Percentiles rank a stretch among this genome's conserved stretches.
Conservation (phyloP, 30 jellyfish, hydroid and myxozoan genomes). For the Catostylus mosaicus region DNA sequence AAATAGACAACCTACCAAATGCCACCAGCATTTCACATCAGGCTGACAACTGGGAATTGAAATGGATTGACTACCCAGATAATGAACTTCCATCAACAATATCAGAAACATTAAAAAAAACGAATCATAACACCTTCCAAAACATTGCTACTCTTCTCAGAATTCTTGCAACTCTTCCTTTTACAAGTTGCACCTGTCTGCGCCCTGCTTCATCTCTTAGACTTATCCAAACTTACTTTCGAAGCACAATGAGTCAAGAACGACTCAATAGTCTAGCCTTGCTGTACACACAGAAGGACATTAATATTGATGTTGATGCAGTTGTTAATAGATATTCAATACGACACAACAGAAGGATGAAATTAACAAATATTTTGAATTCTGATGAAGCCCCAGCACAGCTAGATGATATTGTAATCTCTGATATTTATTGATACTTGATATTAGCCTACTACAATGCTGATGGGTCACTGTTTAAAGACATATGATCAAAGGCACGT, state of each 20-base stretch:
- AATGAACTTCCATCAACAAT: not conserved
- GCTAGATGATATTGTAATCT: not conserved
- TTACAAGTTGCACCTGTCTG: constrained; percentile 39
- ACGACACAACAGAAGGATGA: constrained; percentile 8
- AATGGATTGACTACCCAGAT: constrained; percentile 9
- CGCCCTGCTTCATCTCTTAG: constrained; percentile 35
- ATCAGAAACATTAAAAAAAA: not conserved
- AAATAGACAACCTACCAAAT: constrained; percentile 21
- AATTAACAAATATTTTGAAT: not conserved
- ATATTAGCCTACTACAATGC: too few relatives aligned
- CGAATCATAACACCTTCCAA: not conserved
- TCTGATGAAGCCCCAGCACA: not conserved
- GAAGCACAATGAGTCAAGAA: constrained; percentile 35
- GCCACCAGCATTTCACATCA: constrained; percentile 12
- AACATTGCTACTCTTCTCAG: constrained; percentile 3
- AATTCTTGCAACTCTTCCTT: constrained; percentile 20
- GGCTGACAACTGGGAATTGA: constrained; percentile 29
- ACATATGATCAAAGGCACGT: not conserved
- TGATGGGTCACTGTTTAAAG: not conserved
- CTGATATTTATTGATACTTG: constrained; percentile 6
- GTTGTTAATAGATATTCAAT: constrained; percentile 16
- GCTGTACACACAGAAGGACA: constrained; percentile 30
- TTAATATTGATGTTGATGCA: constrained; percentile 8
- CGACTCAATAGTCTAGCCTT: constrained; percentile 34
- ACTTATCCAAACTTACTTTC: constrained; percentile 2